Conservation (phyloP, 1,140 invertebrate genomes). For the Pseudoatta argentina region DNA sequence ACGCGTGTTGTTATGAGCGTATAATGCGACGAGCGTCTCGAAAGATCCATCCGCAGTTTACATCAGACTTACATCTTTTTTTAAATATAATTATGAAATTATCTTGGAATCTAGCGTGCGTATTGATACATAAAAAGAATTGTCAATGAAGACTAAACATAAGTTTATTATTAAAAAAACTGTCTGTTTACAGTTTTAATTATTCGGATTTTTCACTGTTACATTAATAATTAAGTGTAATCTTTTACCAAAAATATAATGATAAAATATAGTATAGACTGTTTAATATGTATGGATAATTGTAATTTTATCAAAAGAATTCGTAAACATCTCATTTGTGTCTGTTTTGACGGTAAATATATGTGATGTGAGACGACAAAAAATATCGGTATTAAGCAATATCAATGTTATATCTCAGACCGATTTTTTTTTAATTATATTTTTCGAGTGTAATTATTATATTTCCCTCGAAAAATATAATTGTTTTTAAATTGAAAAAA, state of each 20-base stretch:
- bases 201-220: neutral
- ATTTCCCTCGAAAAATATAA: too few species aligned
- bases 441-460: neutral
- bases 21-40: neutral
- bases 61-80: neutral
- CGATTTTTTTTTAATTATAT: neutral
- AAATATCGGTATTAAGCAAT: constrained; percentile 3
- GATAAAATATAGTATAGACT: neutral
- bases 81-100: neutral
- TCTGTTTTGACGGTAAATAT: neutral
- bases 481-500: neutral
- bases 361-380: neutral
- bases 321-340: neutral
- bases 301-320: neutral
- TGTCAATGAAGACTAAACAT: neutral
- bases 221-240: neutral
- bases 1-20: neutral
- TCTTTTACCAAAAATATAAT: neutral
- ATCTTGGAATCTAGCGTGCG: neutral
- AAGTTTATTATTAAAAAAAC: neutral
- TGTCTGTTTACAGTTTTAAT: neutral
- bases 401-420: neutral
- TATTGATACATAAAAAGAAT: neutral
- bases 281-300: neutral
- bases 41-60: constrained; percentile 21